Base-by-base conservation (phyloP, 2,888 invertebrate species). In the Hypolimnas misippus region DNA sequence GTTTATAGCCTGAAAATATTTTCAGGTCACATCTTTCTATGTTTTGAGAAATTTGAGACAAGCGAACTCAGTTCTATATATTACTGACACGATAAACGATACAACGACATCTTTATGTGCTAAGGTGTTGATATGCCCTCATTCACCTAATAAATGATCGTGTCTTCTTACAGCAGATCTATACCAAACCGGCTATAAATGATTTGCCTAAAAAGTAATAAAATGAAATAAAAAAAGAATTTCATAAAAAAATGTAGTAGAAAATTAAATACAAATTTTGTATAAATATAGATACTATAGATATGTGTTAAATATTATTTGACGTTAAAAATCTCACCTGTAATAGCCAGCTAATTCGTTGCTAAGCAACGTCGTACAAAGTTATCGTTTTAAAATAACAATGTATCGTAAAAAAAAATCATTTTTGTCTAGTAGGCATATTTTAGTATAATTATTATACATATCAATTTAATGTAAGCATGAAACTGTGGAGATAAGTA, bases 1-100 rank as follows among this genome's bases (percentile, higher is more conserved):
- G 73, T 75, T 75, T 75, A 70, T 67, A 68, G 69, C 66, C 55
- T 55, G 44, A 69, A 67, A 69, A 66, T 70, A 65, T 68, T 70
- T 70, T 71, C 62, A 57, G 25, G 56, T 29, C 53, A 57, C 56
- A 62, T 61, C 55, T 64, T 66, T 63, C 21, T 64, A 60, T 63
- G 25, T 55, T 64, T 68, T 61, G 57, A 54, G 63, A 65, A 65
- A 70, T 57, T 62, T 61, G 57, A 66, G 57, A 66, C 66, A 62
- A 38, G 63, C 54, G n/a, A 60, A 57, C 57, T 17, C 17, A 56
- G 19, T 57, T 59, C 55, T 50, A 62, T 31, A 52, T 54, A 50
- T 55, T 42, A n/a, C 63, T 46, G 40, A 58, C 51, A 49, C 44
- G 25, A 51, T 56, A 56, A 56, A 56, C 42, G 40, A 51, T 63